Evolutionary conservation across 2,888 invertebrate genomes (phyloP).

Genomic region (Lycocerus yunnanus): DNA sequence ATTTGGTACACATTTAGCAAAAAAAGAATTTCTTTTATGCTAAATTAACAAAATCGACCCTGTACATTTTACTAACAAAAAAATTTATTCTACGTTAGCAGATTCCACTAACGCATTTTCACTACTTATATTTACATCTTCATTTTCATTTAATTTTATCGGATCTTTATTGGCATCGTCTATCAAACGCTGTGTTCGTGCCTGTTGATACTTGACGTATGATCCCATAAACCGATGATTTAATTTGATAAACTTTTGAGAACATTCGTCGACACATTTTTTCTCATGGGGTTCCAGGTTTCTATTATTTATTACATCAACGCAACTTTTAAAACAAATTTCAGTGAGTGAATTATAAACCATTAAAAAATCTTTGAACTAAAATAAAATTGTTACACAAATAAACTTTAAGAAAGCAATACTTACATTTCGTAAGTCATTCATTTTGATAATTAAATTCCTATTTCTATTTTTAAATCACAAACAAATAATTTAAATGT

Average conservation of each 20-base stretch:
- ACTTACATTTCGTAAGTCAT: neutral
- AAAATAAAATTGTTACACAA: conserved; percentile 2
- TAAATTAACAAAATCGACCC: neutral
- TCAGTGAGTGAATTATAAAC: conserved; percentile 35
- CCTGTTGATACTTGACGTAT: conserved; percentile 33
- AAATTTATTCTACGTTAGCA: neutral
- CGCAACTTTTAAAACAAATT: conserved; percentile 33
- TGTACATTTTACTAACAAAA: neutral
- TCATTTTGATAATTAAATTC: neutral
- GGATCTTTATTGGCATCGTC: neutral
- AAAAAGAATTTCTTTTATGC: neutral
- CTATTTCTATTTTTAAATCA: neutral
- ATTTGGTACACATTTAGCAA: neutral
- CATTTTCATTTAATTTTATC: neutral
- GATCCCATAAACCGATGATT: conserved; percentile 34
- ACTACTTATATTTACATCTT: neutral
- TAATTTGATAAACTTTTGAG: conserved; percentile 33
- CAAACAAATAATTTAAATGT: neutral
- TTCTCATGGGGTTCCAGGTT: conserved; percentile 29
- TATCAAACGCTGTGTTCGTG: neutral
- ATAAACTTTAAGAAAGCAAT: neutral
- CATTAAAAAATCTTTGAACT: conserved; percentile 37
- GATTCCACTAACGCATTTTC: neutral
- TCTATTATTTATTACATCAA: conserved; percentile 31
- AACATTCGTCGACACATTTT: conserved; percentile 33